Base-by-base conservation (phyloP, 2,113 vertebrate species). In the Calypte anna region DNA sequence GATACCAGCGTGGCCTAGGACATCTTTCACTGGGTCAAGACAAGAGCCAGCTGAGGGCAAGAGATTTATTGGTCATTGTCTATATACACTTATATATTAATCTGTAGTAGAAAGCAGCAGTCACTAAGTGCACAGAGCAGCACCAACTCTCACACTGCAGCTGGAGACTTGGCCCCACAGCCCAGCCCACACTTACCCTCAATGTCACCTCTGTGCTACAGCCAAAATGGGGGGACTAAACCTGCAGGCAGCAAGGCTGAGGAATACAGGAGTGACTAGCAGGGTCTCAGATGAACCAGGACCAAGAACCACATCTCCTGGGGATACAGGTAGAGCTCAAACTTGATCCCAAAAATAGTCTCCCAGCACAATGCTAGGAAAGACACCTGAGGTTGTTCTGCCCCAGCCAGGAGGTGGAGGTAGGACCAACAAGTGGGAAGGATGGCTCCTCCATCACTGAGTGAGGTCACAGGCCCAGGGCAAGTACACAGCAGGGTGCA, bases 31-130 rank as follows among this genome's bases (percentile, higher is more conserved):
- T 17, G 10, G 55, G 18, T 27, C 24, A 63, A 73, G 36, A 91
- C 46, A 59, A 77, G 33, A 88, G 55, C 10, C 73, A 83, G 68
- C 9, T 70, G n/a, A 93, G 64, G 68, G 73, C 57, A 91, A 59
- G 53, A 90, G 48, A 70, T 95, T 95, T 96, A 96, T 94, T 95
- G 82, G 44, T 53, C 66, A 36, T 74, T 92, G 48, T 88, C 76
- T 93, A 88, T 70, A 51, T 38, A 90, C 70, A 90, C 19, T 83
- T 81, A 93, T 94, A 93, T 96, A 91, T 88, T 96, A 93, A 92
- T 86, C 92, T 95, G 79, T 92, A 86, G 50, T 88, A 94, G 68
- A 94, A 96, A 95, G 95, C 86, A 94, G 92, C 88, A 91, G 94
- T 93, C 88, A 59, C 76, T 48, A 88, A 63, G 44, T 73, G 55